These are phyloP conservation scores for Acrossocheilus fasciatus DNA, from an alignment of 2,797 vertebrate genomes.

Conservation along the genomic window DNA sequence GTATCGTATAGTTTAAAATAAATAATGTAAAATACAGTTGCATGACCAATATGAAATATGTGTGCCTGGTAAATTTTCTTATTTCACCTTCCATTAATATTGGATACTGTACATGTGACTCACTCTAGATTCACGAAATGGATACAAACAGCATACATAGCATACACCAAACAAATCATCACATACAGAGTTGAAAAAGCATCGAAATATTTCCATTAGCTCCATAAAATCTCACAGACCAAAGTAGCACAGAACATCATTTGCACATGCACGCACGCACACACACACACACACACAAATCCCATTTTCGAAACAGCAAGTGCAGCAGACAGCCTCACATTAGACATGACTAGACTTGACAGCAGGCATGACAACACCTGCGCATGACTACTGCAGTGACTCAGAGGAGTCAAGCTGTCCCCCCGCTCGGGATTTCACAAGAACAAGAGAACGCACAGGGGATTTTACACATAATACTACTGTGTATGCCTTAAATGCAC, in stretches of 20 bases:
- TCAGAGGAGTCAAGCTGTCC: slow-evolving; percentile 26
- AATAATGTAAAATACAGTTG: neutral
- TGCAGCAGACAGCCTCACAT: slow-evolving; percentile 50
- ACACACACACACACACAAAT: slow-evolving; percentile 17
- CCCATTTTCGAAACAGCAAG: slow-evolving; percentile 26
- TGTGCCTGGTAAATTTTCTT: neutral
- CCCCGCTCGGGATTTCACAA: slow-evolving; percentile 40
- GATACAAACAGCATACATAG: neutral
- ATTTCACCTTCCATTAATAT: neutral
- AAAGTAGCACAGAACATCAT: slow-evolving; percentile 1
- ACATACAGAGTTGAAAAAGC: neutral
- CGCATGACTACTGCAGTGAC: slow-evolving; percentile 52
- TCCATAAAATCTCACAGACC: slow-evolving; percentile 3
- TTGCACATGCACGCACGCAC: neutral
- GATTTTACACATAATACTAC: neutral
- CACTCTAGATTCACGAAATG: neutral
- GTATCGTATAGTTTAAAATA: neutral
- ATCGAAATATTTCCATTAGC: slow-evolving; percentile 9
- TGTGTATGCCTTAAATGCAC: neutral
- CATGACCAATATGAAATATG: neutral
- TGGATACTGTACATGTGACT: neutral
- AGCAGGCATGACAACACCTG: slow-evolving; percentile 63
- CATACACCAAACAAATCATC: neutral
- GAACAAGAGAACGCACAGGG: neutral
- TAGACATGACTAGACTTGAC: slow-evolving; percentile 69